phyloP scores from a whole-genome alignment of 1,140 invertebrate species.

The Lucilia sericata region DNA sequence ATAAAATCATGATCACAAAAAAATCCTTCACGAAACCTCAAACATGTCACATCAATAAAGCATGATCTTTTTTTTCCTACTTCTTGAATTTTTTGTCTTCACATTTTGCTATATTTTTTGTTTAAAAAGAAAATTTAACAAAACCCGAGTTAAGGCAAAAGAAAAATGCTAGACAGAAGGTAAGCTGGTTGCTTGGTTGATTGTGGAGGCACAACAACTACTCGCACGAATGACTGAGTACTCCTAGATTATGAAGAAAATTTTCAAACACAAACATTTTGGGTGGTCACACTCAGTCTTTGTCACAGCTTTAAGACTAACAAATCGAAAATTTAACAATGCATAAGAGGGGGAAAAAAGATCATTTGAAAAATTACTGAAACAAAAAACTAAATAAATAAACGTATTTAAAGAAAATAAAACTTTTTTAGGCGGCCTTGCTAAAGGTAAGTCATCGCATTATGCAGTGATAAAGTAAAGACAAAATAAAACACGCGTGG shows the following conservation, averaged over 20 bases:
- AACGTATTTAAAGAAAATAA: slow-evolving; percentile 28
- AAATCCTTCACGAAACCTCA: slow-evolving; percentile 39
- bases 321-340: slow-evolving; percentile 26
- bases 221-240: neutral
- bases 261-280: slow-evolving; percentile 4
- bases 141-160: neutral
- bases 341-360: neutral
- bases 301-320: slow-evolving; percentile 35
- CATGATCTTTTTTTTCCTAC: neutral
- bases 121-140: neutral
- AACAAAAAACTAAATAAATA: neutral
- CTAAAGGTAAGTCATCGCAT: slow-evolving; percentile 37
- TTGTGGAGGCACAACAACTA: neutral
- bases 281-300: slow-evolving; percentile 40
- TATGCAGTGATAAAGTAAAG: slow-evolving; percentile 35
- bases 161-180: neutral
- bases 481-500: slow-evolving; percentile 32
- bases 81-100: neutral
- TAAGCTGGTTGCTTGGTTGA: neutral
- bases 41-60: slow-evolving; percentile 42
- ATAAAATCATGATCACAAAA: slow-evolving; percentile 24
- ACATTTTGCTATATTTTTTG: neutral
- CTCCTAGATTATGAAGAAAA: slow-evolving; percentile 23
- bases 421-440: slow-evolving; percentile 26
- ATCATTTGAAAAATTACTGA: neutral